Evolutionary conservation across 2,113 vertebrate species (phyloP), one percentile per base, ranked within the genome.

Genomic region (Leptodactylus fuscus): DNA sequence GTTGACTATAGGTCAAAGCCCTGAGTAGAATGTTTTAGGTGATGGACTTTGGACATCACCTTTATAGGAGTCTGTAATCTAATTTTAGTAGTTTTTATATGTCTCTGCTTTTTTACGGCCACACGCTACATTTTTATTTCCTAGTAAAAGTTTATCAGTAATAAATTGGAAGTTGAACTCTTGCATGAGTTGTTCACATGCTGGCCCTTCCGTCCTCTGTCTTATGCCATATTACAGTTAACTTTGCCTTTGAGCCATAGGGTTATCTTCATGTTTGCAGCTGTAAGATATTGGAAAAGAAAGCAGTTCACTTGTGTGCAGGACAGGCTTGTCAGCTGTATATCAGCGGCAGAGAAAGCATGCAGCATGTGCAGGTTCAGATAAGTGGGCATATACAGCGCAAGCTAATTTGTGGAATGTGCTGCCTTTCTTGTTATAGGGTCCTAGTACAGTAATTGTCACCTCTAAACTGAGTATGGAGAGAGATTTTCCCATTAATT

Each of bases 241-340:
- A 32, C 44, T 36, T 49, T 65, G 18, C 67, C 24, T 49, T n/a
- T 51, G 51, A 62, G 38, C 38, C 81, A 51, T 27, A 38, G 69
- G 60, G 74, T 78, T 85, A 85, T 85, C 74, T 27, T 15, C 27
- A n/a, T 69, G 44, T 34, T 76, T 65, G 55, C 82, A 84, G 74
- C 15, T 12, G 7, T 67, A 67, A 38, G 58, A 5, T 58, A 24
- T 48, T 20, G 34, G 49, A 15, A 69, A n/a, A 41, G 15, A 44
- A 58, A 41, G n/a, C 11, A 16, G 51, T 41, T 18, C 20, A 20
- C n/a, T 53, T 65, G 20, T 44, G 53, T 51, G 34, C 34, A 46
- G 24, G 55, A 38, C 5, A 38, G 29, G 29, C 32, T 58, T 78
- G 74, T 76, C n/a, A 36, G 41, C 38, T 38, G 58, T 77, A 53